These are phyloP conservation scores for Drosophila subsilvestris DNA, from an alignment of 2,888 invertebrate genomes.

Conservation along the genomic window DNA sequence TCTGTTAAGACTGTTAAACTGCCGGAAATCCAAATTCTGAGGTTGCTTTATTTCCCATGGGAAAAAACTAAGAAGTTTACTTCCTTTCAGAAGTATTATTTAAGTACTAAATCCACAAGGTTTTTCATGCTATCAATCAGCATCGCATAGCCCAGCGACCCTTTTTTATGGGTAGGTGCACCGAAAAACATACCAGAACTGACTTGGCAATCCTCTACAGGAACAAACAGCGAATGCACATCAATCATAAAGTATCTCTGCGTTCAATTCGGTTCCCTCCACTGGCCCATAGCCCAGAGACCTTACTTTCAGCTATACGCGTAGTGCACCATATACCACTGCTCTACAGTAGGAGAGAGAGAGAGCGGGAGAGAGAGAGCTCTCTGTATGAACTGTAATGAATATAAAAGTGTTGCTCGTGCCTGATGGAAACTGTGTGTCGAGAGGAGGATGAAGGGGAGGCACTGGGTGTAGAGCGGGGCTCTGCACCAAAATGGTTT, in stretches of 20 bases:
- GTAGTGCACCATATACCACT: background rate
- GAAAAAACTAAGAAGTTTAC: background rate
- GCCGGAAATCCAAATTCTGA: background rate
- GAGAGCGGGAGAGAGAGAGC: background rate
- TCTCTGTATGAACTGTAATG: slow-evolving; percentile 59
- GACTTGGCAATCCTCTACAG: background rate
- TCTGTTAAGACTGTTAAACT: background rate
- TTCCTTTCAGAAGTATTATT: background rate
- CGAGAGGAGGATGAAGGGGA: slow-evolving; percentile 6
- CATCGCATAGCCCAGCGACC: background rate
- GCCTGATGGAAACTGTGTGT: background rate
- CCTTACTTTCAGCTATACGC: background rate
- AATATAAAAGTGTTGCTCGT: slow-evolving; percentile 59
- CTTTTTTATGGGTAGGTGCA: background rate
- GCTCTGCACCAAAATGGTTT: slow-evolving; percentile 53
- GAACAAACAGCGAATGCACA: background rate
- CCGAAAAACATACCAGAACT: background rate
- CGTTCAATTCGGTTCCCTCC: background rate
- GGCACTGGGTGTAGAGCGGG: background rate
- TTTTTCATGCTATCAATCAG: too few species aligned
- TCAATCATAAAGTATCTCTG: background rate
- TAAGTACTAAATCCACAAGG: background rate
- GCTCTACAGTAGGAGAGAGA: too few species aligned
- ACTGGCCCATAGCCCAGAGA: background rate
- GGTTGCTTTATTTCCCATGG: background rate